Conservation (phyloP, 2,888 invertebrate genomes). For the Ceraclea dissimilis region DNA sequence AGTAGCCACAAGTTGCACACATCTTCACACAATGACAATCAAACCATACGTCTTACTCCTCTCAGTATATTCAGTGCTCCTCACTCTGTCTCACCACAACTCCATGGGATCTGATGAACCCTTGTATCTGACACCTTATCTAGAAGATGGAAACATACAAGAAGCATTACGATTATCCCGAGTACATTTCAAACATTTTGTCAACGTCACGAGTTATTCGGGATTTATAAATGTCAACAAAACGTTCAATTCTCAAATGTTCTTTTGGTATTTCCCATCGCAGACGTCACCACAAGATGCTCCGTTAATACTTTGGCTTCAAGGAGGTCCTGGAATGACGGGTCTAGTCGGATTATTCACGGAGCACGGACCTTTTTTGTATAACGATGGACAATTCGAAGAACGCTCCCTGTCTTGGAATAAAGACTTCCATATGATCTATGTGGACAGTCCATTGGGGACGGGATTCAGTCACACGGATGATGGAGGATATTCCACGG, state of each 20-base stretch:
- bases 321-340: constrained; percentile 78
- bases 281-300: constrained; percentile 45
- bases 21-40: too few relatives aligned
- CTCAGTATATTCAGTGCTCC: too few relatives aligned
- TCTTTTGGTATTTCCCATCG: constrained; percentile 89
- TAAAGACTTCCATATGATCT: constrained; percentile 68
- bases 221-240: constrained; percentile 81
- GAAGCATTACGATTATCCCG: constrained; percentile 52
- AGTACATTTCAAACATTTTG: constrained; percentile 54
- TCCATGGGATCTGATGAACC: constrained; percentile 46
- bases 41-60: too few relatives aligned
- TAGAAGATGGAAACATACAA: constrained; percentile 62
- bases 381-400: constrained; percentile 39
- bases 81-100: too few relatives aligned
- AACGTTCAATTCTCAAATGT: constrained; percentile 65
- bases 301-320: constrained; percentile 75
- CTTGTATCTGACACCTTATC: constrained; percentile 66
- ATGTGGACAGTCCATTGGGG: constrained; percentile 89
- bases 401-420: constrained; percentile 75
- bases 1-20: too few relatives aligned
- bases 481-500: constrained; percentile 63
- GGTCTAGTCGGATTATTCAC: constrained; percentile 74
- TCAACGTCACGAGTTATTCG: constrained; percentile 59
- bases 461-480: constrained; percentile 86
- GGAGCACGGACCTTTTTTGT: constrained; percentile 72